Evolutionary conservation across 2,113 vertebrate species (phyloP).

Genomic region (Leiothrix lutea): DNA sequence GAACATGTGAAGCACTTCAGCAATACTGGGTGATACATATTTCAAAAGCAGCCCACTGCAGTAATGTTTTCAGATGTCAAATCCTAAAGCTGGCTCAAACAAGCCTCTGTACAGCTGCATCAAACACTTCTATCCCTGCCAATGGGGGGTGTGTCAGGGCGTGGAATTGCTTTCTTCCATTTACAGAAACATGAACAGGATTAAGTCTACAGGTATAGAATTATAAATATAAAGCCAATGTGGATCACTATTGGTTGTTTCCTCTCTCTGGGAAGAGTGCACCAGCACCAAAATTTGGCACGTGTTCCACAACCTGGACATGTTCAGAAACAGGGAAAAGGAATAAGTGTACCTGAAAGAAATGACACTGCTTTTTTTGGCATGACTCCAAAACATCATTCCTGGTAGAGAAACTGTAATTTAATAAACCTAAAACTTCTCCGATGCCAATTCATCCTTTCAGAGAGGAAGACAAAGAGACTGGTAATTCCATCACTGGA

Average conservation of each 20-base stretch:
- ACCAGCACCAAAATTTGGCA: neutral
- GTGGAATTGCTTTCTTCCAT: neutral
- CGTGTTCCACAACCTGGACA: accelerated
- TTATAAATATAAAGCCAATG: neutral
- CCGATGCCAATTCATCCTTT: neutral
- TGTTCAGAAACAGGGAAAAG: neutral
- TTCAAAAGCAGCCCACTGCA: neutral
- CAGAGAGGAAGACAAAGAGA: neutral
- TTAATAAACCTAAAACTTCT: neutral
- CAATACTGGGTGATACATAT: neutral
- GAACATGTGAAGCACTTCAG: neutral
- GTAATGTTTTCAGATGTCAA: neutral
- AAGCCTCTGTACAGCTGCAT: neutral
- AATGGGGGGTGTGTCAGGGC: neutral
- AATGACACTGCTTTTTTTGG: neutral
- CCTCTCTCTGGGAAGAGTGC: accelerated
- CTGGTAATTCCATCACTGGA: neutral
- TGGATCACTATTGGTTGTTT: neutral
- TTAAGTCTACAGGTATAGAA: accelerated
- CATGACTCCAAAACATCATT: neutral
- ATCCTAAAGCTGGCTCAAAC: neutral
- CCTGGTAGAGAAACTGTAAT: neutral
- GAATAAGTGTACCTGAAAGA: neutral
- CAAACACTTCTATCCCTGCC: neutral
- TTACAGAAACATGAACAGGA: neutral